Conservation (phyloP, 2,797 vertebrate species). For the Lepus townsendii region DNA sequence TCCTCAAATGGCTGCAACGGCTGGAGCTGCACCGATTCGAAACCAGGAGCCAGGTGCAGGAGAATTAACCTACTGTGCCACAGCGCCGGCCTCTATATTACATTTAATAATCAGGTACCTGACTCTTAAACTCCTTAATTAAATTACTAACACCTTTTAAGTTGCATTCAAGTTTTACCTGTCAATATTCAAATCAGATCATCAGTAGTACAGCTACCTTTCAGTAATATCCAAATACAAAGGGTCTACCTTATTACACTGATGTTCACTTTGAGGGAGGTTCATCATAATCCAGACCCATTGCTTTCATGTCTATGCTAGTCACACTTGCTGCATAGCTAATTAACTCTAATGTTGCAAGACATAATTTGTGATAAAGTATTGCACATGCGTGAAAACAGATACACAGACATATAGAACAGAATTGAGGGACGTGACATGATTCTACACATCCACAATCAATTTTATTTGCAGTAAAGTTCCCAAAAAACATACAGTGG, state of each 20-base stretch:
- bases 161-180: neutral
- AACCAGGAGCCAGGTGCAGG: too few species aligned
- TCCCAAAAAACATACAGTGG: too few species aligned
- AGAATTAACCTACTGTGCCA: too few species aligned
- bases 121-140: neutral
- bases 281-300: neutral
- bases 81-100: neutral
- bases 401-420: too few species aligned
- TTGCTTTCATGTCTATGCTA: neutral
- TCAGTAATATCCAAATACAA: neutral
- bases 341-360: neutral
- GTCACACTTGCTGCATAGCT: neutral
- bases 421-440: too few species aligned
- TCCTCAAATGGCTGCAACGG: too few species aligned
- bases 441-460: too few species aligned
- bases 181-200: neutral
- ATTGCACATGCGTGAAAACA: neutral
- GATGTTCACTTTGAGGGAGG: neutral
- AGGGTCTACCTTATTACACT: neutral
- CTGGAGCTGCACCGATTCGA: too few species aligned
- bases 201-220: neutral
- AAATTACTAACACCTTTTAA: neutral
- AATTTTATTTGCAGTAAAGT: too few species aligned
- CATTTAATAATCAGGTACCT: neutral
- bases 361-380: neutral